These are phyloP conservation scores for Apostichopus parvimensis DNA, from an alignment of 35 echinoderm and acorn worm species.

Conservation along the genomic window DNA sequence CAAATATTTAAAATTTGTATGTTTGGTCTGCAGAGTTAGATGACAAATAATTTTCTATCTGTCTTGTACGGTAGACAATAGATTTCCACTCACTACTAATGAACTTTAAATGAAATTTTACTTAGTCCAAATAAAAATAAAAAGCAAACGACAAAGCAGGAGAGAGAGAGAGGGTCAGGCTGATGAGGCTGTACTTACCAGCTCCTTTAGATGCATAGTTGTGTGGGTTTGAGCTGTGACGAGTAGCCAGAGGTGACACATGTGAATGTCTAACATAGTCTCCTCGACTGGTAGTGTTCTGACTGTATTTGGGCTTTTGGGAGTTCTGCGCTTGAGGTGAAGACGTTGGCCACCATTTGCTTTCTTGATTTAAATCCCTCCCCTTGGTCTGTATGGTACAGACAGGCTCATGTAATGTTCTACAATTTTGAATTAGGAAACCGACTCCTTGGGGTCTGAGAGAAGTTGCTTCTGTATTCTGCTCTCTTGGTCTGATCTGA, in stretches of 20 bases:
- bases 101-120: no score
- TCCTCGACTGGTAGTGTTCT: slow-evolving; percentile 72
- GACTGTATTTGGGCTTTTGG: slow-evolving; percentile 56
- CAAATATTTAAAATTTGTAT: no score
- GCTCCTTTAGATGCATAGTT: slow-evolving; percentile 60
- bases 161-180: background rate
- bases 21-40: no score
- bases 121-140: background rate
- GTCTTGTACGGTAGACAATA: no score
- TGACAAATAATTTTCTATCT: no score
- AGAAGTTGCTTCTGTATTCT: background rate
- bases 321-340: slow-evolving; percentile 26
- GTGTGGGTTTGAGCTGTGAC: slow-evolving; percentile 84
- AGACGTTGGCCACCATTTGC: slow-evolving; percentile 76
- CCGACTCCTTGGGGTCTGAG: slow-evolving; percentile 57
- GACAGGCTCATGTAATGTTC: slow-evolving; percentile 80
- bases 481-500: background rate
- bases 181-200: slow-evolving; percentile 50
- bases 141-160: background rate
- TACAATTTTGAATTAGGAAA: slow-evolving; percentile 85
- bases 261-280: slow-evolving; percentile 51
- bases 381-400: slow-evolving; percentile 78
- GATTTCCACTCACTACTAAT: no score
- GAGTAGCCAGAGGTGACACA: slow-evolving; percentile 35
- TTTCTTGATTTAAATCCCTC: slow-evolving; percentile 37